These are phyloP conservation scores for Capromys pilorides DNA, from an alignment of 2,797 vertebrate species.

Conservation along the genomic window DNA sequence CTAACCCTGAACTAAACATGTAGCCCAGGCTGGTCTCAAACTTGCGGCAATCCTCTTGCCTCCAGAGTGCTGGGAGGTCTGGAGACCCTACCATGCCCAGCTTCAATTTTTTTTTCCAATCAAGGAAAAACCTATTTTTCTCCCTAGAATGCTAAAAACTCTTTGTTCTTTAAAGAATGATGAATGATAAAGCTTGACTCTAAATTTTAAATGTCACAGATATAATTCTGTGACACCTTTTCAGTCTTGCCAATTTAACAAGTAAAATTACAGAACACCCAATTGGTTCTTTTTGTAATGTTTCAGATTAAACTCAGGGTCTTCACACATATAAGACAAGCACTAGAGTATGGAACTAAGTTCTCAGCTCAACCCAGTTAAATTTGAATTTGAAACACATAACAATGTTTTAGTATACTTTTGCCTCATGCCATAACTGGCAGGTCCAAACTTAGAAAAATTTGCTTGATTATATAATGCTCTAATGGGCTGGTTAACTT, in stretches of 20 bases:
- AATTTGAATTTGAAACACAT: slow-evolving; percentile 39
- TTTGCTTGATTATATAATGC: slow-evolving; percentile 31
- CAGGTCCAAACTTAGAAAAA: not conserved
- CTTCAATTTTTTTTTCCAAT: not conserved
- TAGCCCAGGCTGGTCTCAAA: too few relatives aligned
- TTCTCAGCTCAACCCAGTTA: not conserved
- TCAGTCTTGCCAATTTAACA: slow-evolving; percentile 16
- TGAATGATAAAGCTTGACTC: slow-evolving; percentile 49
- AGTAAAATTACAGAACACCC: slow-evolving; percentile 35
- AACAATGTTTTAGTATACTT: not conserved
- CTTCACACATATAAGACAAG: not conserved
- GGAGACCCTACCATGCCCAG: too few relatives aligned
- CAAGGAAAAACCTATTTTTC: not conserved
- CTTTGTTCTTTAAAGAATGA: slow-evolving; percentile 13
- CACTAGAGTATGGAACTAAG: not conserved
- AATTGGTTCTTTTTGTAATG: not conserved
- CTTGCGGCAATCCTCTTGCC: too few relatives aligned
- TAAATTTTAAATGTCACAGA: slow-evolving; percentile 54
- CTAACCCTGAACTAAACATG: too few relatives aligned
- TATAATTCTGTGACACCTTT: not conserved
- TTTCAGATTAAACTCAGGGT: not conserved
- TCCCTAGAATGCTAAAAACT: not conserved
- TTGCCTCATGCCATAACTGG: not conserved
- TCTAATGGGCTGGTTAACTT: not conserved
- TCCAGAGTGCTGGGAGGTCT: too few relatives aligned